phyloP scores from a whole-genome alignment of 2,888 invertebrate genomes.

The Leuctra nigra region DNA sequence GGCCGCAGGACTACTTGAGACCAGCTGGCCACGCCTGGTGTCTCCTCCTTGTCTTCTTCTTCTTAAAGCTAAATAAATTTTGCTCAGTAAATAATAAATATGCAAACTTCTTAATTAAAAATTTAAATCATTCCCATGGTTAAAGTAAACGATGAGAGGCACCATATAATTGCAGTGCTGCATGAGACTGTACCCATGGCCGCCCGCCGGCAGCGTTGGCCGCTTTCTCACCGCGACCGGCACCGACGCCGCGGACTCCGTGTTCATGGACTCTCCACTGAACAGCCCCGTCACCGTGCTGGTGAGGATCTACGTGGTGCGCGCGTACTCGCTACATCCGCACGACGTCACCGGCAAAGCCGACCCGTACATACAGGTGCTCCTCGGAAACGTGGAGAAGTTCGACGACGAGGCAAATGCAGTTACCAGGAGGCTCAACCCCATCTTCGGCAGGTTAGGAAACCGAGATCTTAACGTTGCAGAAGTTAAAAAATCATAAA shows the following conservation, averaged over 20 bases:
- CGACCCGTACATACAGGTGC: slow-evolving; percentile 69
- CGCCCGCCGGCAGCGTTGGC: slow-evolving; percentile 44
- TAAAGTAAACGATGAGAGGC: no score
- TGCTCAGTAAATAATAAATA: no score
- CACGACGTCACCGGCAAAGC: slow-evolving; percentile 64
- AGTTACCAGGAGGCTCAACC: slow-evolving; percentile 67
- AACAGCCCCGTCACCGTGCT: slow-evolving; percentile 53
- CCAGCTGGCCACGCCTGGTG: no score
- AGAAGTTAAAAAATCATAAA: no score
- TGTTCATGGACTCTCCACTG: slow-evolving; percentile 54
- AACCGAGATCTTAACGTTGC: no score
- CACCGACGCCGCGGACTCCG: slow-evolving; percentile 26
- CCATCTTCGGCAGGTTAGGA: slow-evolving; percentile 70
- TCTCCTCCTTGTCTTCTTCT: no score
- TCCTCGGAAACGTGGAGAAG: slow-evolving; percentile 54
- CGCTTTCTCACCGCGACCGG: slow-evolving; percentile 39
- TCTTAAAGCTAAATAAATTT: no score
- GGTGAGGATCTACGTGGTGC: slow-evolving; percentile 69
- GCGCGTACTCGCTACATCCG: slow-evolving; percentile 62
- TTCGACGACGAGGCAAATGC: slow-evolving; percentile 63
- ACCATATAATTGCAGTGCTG: slow-evolving; percentile 47
- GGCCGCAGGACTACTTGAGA: no score
- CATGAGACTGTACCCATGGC: slow-evolving; percentile 60
- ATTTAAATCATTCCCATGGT: no score
- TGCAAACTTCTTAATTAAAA: slow-evolving; percentile 43